Evolutionary conservation across 92 coral and sea anemone species (phyloP), one percentile per base, ranked within the genome.

Genomic region (Phymanthus crucifer): DNA sequence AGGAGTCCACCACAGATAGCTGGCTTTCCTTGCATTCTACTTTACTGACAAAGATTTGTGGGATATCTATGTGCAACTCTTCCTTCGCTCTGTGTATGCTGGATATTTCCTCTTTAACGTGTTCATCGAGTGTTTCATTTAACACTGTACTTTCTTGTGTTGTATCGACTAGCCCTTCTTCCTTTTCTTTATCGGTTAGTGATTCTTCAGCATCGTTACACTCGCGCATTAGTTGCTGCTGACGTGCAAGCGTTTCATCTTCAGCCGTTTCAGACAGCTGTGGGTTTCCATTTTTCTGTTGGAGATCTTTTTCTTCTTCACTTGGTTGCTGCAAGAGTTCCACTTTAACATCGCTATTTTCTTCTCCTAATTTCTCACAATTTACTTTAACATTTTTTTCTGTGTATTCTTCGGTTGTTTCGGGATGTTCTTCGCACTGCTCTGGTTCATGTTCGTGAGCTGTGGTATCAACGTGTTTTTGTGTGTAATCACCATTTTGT

Each of bases 61-160:
- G 80, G 8, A 76, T 76, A 11, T 76, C 80, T 21, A 54, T 21
- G 52, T 76, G 36, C 13, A 33, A 11, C 21, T 75, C 66, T 21
- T 75, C 69, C 23, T 46, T 46, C 4, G 56, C 61, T 10, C 18
- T 74, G 19, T 74, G 56, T 27, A 74, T 48, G 40, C 14, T 74
- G n/a, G 78, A 29, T 21, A 2, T 61, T 61, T 61, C 68, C 29
- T 24, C 68, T 2, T 9, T 27, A 1, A 61, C 68, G 0, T 61
- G 36, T 21, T 61, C 68, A 4, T 24, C 29, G 1, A 61, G 68
- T 1, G 35, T 2, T 61, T 61, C 68, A 24, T 24, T 24, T 12
- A 61, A 8, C 34, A 61, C 34, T 8, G 17, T 61, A 18, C 36
- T 4, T 13, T 50, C 17, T 61, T 61, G 68, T 61, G 68, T 29